Evolutionary conservation across 2,888 invertebrate genomes (phyloP).

Genomic region (Machimus atricapillus): DNA sequence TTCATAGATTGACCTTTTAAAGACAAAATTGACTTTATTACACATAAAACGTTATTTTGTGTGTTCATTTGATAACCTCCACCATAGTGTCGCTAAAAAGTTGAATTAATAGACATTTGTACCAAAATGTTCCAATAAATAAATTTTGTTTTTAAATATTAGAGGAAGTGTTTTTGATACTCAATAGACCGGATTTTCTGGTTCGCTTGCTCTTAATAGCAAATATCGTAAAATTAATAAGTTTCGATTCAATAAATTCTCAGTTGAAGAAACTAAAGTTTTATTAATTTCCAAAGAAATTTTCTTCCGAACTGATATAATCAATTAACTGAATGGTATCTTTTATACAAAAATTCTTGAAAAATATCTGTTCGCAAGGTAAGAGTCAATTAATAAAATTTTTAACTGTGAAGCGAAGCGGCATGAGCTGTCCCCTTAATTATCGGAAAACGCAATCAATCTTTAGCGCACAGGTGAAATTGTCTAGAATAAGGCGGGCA

Average conservation of each 20-base stretch:
- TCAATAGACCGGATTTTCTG: not conserved
- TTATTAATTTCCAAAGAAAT: not conserved
- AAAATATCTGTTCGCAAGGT: not conserved
- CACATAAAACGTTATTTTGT: no score
- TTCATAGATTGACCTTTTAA: no score
- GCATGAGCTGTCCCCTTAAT: not conserved
- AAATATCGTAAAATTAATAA: not conserved
- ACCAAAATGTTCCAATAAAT: no score
- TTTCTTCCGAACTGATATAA: not conserved
- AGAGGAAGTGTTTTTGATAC: no score
- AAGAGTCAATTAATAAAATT: not conserved
- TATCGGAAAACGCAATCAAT: constrained; percentile 33
- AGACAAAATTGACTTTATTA: no score
- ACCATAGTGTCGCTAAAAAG: no score
- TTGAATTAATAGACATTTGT: no score
- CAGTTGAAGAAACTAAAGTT: not conserved
- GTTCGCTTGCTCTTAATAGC: not conserved
- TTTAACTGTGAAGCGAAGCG: not conserved
- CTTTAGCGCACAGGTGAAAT: constrained; percentile 24
- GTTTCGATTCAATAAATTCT: not conserved
- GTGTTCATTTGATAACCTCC: no score
- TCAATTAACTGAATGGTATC: not conserved
- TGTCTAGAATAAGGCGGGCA: not conserved
- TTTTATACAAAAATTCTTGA: not conserved
- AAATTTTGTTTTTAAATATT: no score